A percentile compares a stretch with the other conserved stretches of the same genome.
Evolutionary conservation across 2,797 vertebrate genomes (phyloP).

Genomic region (Prunella strophiata): DNA sequence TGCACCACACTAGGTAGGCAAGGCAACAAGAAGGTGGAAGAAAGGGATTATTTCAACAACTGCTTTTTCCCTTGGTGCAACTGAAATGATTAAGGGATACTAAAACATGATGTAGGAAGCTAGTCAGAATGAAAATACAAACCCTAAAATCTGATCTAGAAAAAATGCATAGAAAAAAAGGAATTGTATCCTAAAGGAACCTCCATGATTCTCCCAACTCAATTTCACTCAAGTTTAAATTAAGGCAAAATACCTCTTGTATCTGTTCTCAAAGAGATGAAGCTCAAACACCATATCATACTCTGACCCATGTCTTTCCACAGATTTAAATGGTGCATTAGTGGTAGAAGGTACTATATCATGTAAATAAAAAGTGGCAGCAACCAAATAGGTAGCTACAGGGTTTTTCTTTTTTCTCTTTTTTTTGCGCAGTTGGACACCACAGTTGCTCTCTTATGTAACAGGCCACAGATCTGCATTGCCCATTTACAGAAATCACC

Average conservation of each 20-base stretch:
- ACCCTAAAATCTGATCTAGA: neutral
- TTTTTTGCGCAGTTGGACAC: neutral
- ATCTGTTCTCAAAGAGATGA: neutral
- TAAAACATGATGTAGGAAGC: neutral
- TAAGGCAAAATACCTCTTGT: neutral
- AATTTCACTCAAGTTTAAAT: neutral
- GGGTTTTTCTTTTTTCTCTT: neutral
- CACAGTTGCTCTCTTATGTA: rapidly evolving
- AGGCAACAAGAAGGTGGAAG: neutral
- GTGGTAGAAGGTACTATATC: neutral
- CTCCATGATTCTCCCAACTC: neutral
- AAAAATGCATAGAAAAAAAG: neutral
- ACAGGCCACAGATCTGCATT: neutral
- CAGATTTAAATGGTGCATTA: neutral
- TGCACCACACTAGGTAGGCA: neutral
- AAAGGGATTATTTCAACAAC: neutral
- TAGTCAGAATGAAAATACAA: neutral
- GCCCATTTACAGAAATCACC: neutral
- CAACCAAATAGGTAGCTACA: neutral
- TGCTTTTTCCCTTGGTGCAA: neutral
- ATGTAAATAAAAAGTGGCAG: neutral
- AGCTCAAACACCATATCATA: neutral
- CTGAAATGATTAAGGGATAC: neutral
- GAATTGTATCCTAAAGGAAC: neutral
- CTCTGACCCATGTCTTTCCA: neutral